Conservation (phyloP, 2,797 vertebrate genomes). For the Enteromius afrohamiltoni region DNA sequence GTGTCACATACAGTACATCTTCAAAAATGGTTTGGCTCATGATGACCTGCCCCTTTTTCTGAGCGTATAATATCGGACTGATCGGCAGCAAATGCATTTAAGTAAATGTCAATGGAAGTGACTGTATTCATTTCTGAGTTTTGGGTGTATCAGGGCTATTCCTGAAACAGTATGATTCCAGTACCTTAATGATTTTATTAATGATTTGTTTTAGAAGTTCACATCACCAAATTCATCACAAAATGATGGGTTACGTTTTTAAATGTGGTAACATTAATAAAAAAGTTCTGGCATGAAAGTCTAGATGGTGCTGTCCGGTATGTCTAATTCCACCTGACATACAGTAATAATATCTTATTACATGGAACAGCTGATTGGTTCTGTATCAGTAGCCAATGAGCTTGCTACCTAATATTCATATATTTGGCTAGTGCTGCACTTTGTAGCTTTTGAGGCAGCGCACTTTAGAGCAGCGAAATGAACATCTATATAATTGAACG, state of each 20-base stretch:
- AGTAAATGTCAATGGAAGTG: slow-evolving; percentile 57
- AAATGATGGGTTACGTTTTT: neutral
- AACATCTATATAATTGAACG: too few relatives aligned
- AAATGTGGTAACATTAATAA: neutral
- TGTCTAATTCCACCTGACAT: too few relatives aligned
- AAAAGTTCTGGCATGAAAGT: too few relatives aligned
- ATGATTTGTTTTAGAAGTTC: neutral
- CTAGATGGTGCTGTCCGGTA: too few relatives aligned
- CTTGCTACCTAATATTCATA: too few relatives aligned
- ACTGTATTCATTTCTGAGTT: slow-evolving; percentile 53
- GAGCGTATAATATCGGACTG: slow-evolving; percentile 48
- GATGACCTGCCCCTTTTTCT: slow-evolving; percentile 51
- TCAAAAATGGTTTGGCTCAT: neutral
- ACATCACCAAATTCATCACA: neutral
- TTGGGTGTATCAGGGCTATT: slow-evolving; percentile 11
- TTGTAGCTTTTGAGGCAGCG: too few relatives aligned
- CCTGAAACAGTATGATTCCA: neutral
- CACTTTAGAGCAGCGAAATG: too few relatives aligned
- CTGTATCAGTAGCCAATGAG: too few relatives aligned
- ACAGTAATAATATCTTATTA: too few relatives aligned
- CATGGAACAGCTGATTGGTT: too few relatives aligned
- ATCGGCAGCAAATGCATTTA: slow-evolving; percentile 31
- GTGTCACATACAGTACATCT: neutral
- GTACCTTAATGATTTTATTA: neutral
- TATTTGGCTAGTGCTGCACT: too few relatives aligned